Conservation (phyloP, 2,113 vertebrate species). For the Cyanoderma ruficeps region DNA sequence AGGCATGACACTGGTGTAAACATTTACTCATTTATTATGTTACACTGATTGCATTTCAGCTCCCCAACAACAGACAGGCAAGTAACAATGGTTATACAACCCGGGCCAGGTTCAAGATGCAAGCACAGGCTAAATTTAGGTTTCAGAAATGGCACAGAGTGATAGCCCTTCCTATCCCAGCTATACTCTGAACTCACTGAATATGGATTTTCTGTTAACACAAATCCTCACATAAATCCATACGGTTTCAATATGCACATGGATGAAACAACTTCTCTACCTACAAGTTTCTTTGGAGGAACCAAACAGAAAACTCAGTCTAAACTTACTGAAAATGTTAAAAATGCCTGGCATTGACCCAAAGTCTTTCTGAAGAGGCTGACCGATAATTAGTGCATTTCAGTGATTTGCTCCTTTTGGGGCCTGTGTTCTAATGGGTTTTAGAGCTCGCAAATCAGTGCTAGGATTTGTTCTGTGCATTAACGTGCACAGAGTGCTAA, state of each 20-base stretch:
- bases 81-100: background rate
- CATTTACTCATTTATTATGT: constrained; percentile 43
- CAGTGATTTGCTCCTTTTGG: constrained; percentile 2
- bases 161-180: background rate
- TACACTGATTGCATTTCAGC: background rate
- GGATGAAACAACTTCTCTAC: background rate
- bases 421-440: constrained; percentile 25
- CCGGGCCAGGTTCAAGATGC: background rate
- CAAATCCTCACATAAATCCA: background rate
- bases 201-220: background rate
- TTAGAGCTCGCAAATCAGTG: constrained; percentile 16
- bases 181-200: background rate
- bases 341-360: constrained; percentile 26
- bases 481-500: constrained; percentile 60
- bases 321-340: constrained; percentile 20
- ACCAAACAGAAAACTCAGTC: background rate
- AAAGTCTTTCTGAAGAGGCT: constrained; percentile 12
- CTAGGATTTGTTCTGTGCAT: constrained; percentile 45
- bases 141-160: background rate
- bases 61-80: background rate
- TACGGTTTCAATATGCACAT: background rate
- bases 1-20: background rate
- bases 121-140: background rate
- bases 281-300: background rate
- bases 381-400: constrained; percentile 48